Conservation (phyloP, 2,113 vertebrate species). For the Turnix velox region DNA sequence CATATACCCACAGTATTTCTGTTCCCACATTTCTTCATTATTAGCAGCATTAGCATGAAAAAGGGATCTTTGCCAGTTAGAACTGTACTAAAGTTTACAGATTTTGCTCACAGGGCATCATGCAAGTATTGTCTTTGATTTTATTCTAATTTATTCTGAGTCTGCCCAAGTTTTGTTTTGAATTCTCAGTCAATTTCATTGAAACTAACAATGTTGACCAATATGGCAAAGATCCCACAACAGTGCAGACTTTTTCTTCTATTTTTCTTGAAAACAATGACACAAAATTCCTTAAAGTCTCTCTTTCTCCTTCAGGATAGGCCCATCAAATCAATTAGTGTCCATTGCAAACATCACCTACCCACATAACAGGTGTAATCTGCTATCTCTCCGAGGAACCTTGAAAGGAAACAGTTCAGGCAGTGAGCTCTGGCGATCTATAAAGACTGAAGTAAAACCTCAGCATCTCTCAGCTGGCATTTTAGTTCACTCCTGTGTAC, state of each 20-base stretch:
- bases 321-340: neutral
- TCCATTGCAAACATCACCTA: neutral
- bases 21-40: slow-evolving; percentile 47
- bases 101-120: neutral
- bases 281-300: neutral
- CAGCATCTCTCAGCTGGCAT: neutral
- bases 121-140: neutral
- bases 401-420: neutral
- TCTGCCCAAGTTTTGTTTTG: neutral
- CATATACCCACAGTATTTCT: neutral
- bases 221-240: neutral
- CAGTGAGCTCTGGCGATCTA: neutral
- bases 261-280: neutral
- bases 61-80: neutral
- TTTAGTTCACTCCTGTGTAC: neutral
- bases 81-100: neutral
- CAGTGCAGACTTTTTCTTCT: neutral
- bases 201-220: neutral
- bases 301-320: neutral
- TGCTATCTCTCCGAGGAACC: neutral
- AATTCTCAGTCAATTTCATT: neutral
- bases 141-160: slow-evolving; percentile 40
- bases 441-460: neutral
- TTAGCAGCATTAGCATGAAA: slow-evolving; percentile 47
- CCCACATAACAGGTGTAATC: neutral